These are phyloP conservation scores for Rotaria sp. DNA, from an alignment of 2,888 invertebrate species.

Conservation along the genomic window DNA sequence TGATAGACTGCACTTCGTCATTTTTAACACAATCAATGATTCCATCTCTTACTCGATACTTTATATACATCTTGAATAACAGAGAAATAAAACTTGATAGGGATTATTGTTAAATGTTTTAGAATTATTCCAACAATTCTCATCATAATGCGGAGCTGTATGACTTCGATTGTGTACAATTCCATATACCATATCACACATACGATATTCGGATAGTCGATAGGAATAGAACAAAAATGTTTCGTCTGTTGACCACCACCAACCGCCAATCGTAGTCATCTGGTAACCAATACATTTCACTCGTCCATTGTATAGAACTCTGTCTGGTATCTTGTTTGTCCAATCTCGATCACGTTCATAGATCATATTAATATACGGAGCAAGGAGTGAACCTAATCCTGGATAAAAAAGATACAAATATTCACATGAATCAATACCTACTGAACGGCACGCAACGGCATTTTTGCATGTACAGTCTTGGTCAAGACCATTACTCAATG, in stretches of 20 bases:
- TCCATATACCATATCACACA: too few relatives aligned
- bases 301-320: not conserved
- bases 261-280: not conserved
- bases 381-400: not conserved
- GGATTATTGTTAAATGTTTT: not conserved
- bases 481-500: not conserved
- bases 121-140: not conserved
- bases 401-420: not conserved
- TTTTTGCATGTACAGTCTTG: not conserved
- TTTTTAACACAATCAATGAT: not conserved
- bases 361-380: not conserved
- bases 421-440: not conserved
- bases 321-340: not conserved
- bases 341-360: not conserved
- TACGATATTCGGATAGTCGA: too few relatives aligned
- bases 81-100: not conserved
- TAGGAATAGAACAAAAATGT: too few relatives aligned
- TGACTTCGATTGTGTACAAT: not conserved
- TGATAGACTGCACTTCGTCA: not conserved
- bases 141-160: not conserved
- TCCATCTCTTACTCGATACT: not conserved
- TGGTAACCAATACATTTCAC: not conserved
- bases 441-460: not conserved
- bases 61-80: not conserved
- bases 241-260: accelerated